These are phyloP conservation scores for Hypolimnas misippus DNA, from an alignment of 2,888 invertebrate genomes.

Conservation along the genomic window DNA sequence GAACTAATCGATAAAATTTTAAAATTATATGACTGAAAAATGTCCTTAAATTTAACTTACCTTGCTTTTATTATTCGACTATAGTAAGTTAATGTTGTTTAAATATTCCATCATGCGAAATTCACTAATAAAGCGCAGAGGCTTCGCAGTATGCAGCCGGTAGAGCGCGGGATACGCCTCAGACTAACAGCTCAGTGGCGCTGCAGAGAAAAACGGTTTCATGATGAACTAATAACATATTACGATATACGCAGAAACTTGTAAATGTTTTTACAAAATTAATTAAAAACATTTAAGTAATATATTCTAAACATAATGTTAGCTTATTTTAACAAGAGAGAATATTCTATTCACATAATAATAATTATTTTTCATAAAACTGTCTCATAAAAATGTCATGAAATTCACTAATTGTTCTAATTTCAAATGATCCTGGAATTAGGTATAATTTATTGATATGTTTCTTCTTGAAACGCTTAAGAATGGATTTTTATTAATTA, in stretches of 20 bases:
- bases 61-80: conserved; percentile 18
- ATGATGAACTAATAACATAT: conserved; percentile 16
- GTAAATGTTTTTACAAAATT: neutral
- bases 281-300: neutral
- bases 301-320: too few relatives aligned
- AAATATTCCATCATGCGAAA: conserved; percentile 34
- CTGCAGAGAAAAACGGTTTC: conserved; percentile 20
- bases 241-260: conserved; percentile 27
- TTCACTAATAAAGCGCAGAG: conserved; percentile 21
- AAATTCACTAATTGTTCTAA: too few relatives aligned
- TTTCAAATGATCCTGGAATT: too few relatives aligned
- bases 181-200: conserved; percentile 29
- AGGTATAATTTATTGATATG: too few relatives aligned
- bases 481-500: too few relatives aligned
- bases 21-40: too few relatives aligned
- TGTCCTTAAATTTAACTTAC: conserved; percentile 8
- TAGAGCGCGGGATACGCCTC: conserved; percentile 36
- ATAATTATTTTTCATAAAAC: too few relatives aligned
- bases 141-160: conserved; percentile 22
- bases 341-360: too few relatives aligned
- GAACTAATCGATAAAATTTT: too few relatives aligned
- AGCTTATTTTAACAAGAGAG: too few relatives aligned
- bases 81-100: conserved; percentile 14
- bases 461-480: too few relatives aligned
- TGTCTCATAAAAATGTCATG: too few relatives aligned